Evolutionary conservation across 2,113 vertebrate species (phyloP).

Genomic region (Emydocephalus ijimae): DNA sequence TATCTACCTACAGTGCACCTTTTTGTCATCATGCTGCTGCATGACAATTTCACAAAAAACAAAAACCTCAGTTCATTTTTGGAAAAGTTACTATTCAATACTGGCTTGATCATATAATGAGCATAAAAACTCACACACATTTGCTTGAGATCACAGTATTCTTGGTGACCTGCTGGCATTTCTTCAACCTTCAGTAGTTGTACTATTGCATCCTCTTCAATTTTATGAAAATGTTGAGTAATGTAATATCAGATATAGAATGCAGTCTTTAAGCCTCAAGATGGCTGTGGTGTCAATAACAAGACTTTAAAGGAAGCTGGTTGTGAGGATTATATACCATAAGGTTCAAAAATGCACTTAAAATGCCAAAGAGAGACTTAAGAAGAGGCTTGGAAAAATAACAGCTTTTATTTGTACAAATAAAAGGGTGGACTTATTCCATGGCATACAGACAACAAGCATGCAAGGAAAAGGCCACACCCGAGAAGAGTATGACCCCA

Average conservation of each 20-base stretch:
- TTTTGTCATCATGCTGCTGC: background rate
- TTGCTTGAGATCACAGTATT: background rate
- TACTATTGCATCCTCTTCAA: background rate
- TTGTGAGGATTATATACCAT: background rate
- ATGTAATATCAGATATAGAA: background rate
- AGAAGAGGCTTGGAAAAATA: too few species aligned
- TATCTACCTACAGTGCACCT: background rate
- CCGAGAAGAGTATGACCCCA: too few species aligned
- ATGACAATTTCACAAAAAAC: conserved; percentile 16
- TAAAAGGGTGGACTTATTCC: too few species aligned
- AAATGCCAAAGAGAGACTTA: too few species aligned
- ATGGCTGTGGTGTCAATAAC: background rate
- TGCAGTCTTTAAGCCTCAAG: background rate
- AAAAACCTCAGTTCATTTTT: background rate
- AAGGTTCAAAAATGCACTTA: too few species aligned
- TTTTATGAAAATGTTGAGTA: background rate
- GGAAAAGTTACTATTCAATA: background rate
- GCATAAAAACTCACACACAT: background rate
- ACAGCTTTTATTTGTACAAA: too few species aligned
- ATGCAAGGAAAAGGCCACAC: too few species aligned
- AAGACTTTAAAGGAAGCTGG: background rate
- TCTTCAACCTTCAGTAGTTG: background rate
- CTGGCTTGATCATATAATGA: background rate
- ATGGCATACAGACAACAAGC: too few species aligned
- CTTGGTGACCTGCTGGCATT: background rate